Conservation (phyloP, 2,888 invertebrate genomes). For the Eremobia ochroleuca region DNA sequence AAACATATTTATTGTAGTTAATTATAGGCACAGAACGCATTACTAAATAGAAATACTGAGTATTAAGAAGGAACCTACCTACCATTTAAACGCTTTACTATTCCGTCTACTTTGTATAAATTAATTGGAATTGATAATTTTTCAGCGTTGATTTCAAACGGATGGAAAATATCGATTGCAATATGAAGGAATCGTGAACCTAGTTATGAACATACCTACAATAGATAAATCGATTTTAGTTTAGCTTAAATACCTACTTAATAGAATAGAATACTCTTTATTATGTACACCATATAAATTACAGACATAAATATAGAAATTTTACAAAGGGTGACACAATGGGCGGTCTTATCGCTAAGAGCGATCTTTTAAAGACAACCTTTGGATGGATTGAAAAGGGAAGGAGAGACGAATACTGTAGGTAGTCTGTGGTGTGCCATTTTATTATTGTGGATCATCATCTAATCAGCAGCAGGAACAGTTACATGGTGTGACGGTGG, state of each 20-base stretch:
- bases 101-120: neutral
- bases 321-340: too few relatives aligned
- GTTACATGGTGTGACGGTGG: neutral
- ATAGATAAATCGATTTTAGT: neutral
- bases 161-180: conserved; percentile 5
- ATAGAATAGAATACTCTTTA: too few relatives aligned
- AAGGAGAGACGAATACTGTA: too few relatives aligned
- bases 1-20: neutral
- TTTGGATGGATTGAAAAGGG: too few relatives aligned
- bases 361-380: too few relatives aligned
- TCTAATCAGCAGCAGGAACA: neutral
- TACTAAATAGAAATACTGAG: neutral
- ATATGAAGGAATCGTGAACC: neutral
- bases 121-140: neutral
- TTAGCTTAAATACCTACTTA: neutral
- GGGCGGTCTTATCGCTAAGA: too few relatives aligned
- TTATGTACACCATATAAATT: too few relatives aligned
- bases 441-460: neutral
- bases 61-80: neutral
- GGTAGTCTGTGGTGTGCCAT: too few relatives aligned
- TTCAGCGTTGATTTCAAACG: neutral
- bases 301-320: too few relatives aligned
- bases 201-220: neutral
- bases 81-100: neutral
- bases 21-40: neutral